These are phyloP conservation scores for Micronycteris hirsuta DNA, from an alignment of 2,113 vertebrate species.

Conservation along the genomic window DNA sequence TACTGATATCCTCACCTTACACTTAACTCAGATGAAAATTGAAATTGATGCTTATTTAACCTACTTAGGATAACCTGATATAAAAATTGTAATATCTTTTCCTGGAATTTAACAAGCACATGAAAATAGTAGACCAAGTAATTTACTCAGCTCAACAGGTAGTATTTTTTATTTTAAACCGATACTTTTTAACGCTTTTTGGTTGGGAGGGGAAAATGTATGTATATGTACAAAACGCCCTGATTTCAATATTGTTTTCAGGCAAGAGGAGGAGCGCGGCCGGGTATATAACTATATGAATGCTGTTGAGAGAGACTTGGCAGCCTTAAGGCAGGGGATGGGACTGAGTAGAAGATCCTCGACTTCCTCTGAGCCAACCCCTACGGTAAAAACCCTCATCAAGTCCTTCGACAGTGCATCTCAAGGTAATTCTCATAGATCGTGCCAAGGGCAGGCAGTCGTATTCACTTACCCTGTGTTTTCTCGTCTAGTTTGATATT, in stretches of 20 bases:
- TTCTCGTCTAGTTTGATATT: not conserved
- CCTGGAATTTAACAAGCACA: not conserved
- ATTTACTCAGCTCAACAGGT: slow-evolving; percentile 16
- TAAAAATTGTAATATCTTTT: slow-evolving; percentile 31
- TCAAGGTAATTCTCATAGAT: slow-evolving; percentile 82
- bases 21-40: slow-evolving; percentile 20
- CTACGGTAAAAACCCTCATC: slow-evolving; percentile 97
- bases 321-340: slow-evolving; percentile 94
- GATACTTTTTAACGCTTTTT: slow-evolving; percentile 1
- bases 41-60: slow-evolving; percentile 45
- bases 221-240: not conserved
- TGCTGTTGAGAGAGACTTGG: slow-evolving; percentile 94
- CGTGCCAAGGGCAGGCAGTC: not conserved
- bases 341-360: slow-evolving; percentile 93
- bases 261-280: slow-evolving; percentile 97
- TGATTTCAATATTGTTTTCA: slow-evolving; percentile 58
- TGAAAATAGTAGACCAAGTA: slow-evolving; percentile 36
- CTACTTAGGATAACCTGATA: slow-evolving; percentile 48
- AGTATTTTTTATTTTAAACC: not conserved
- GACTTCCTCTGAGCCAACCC: slow-evolving; percentile 94
- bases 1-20: slow-evolving; percentile 35
- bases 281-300: slow-evolving; percentile 98
- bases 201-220: not conserved
- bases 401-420: slow-evolving; percentile 97
- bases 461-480: accelerated